Evolutionary conservation across 2,113 vertebrate species (phyloP), one percentile per base, ranked within the genome.

Genomic region (Thalassoma bifasciatum): DNA sequence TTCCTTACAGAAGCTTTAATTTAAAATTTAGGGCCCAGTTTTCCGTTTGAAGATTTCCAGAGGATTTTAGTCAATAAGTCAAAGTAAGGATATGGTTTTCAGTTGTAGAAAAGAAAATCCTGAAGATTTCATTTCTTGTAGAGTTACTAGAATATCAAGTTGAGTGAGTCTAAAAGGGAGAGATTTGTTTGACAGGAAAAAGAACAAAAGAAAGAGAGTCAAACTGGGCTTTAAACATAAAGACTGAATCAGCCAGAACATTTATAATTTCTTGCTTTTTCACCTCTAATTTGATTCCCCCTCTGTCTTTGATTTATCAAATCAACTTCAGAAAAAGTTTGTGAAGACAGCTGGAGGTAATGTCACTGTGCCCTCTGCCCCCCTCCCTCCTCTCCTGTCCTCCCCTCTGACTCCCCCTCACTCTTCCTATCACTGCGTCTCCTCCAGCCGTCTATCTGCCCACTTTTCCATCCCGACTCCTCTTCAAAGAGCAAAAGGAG

Each of bases 361-460:
- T 92, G 90, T 93, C 91, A 92, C 82, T 67, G 70, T 91, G 90
- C 82, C 88, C 88, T 87, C 74, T 82, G 63, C 66, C 53, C 64
- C 58, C 23, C 65, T 49, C 23, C 5, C 21, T 10, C 26, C 60
- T 12, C 67, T 49, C 44, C 42, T n/a, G 69, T 44, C 60, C 68
- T 14, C 62, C 59, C 38, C 69, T 21, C 56, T 38, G 17, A 10
- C 77, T 62, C 70, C 49, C 75, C 76, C 79, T 73, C 74, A 47
- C 62, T 51, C 26, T 68, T 84, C 74, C 65, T 85, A 88, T 90
- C 90, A 6, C 74, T 62, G 63, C 0, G 36, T 68, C 81, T 86
- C 64, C 72, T 71, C 64, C 81, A 65, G 67, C 85, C 86, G 84
- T 85, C 82, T 67, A 56, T 81, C 75, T 83, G 77, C 82, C 58